A percentile compares a stretch with the other conserved stretches of the same genome.
These are phyloP conservation scores for Teleogryllus oceanicus DNA, from an alignment of 2,888 invertebrate genomes.

Conservation along the genomic window DNA sequence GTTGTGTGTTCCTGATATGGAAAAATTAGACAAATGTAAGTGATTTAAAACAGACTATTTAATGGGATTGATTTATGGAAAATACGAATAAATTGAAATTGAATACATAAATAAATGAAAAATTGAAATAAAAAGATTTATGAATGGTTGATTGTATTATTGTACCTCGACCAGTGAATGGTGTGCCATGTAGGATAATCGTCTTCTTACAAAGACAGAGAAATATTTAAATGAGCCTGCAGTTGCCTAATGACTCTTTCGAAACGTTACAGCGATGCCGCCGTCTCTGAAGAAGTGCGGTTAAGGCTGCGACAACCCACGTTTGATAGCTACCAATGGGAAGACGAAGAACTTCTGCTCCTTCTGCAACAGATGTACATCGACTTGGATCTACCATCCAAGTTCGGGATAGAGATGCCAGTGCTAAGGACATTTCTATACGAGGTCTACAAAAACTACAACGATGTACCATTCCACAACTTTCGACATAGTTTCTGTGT, in stretches of 20 bases:
- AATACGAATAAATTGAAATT: too few relatives aligned
- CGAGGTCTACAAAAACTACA: constrained; percentile 75
- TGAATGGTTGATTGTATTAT: too few relatives aligned
- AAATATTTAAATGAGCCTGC: too few relatives aligned
- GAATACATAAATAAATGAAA: too few relatives aligned
- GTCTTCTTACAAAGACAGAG: too few relatives aligned
- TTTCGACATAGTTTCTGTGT: constrained; percentile 85
- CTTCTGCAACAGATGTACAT: constrained; percentile 78
- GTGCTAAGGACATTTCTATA: constrained; percentile 68
- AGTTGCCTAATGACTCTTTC: not conserved
- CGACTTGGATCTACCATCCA: constrained; percentile 69
- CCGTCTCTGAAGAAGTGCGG: constrained; percentile 60
- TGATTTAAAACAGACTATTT: too few relatives aligned
- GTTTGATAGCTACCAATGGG: constrained; percentile 79
- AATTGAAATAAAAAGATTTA: too few relatives aligned
- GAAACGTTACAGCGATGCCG: constrained; percentile 55
- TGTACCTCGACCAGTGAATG: too few relatives aligned
- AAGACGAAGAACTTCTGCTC: constrained; percentile 73
- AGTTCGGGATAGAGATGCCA: constrained; percentile 69
- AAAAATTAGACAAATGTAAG: too few relatives aligned
- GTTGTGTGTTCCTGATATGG: too few relatives aligned
- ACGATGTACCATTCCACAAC: constrained; percentile 84
- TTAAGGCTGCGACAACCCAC: constrained; percentile 64
- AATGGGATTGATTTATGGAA: too few relatives aligned
- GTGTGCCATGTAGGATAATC: too few relatives aligned